phyloP scores from a whole-genome alignment of 2,113 vertebrate genomes.

The Isichthys henryi region DNA sequence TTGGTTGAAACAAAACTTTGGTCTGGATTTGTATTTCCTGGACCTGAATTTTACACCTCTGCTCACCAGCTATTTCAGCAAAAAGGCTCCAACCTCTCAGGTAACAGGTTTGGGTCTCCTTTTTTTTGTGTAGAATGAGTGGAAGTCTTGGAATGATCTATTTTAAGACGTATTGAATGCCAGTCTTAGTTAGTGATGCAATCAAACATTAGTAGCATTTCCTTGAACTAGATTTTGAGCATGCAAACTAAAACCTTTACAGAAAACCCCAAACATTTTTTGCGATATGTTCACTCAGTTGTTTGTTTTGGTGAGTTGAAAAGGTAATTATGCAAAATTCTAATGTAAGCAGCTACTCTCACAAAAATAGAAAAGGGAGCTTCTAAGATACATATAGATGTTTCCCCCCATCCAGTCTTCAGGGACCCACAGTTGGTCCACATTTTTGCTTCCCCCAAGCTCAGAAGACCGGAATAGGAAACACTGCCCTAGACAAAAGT shows the following conservation, averaged over 20 bases:
- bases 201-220: background rate
- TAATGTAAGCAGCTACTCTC: background rate
- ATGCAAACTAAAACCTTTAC: background rate
- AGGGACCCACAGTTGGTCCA: background rate
- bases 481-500: background rate
- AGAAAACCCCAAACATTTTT: background rate
- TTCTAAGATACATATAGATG: background rate
- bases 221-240: background rate
- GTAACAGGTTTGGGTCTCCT: background rate
- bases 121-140: background rate
- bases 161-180: background rate
- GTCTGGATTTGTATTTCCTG: no score
- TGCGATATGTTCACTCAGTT: background rate
- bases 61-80: background rate
- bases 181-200: background rate
- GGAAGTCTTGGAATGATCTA: background rate
- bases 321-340: background rate
- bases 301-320: background rate
- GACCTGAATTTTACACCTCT: no score
- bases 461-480: background rate
- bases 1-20: no score
- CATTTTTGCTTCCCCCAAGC: background rate
- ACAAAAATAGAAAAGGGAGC: background rate
- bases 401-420: background rate
- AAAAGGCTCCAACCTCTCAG: background rate